Base-by-base conservation (phyloP, 2,113 vertebrate species). In the Coregonus clupeaformis region DNA sequence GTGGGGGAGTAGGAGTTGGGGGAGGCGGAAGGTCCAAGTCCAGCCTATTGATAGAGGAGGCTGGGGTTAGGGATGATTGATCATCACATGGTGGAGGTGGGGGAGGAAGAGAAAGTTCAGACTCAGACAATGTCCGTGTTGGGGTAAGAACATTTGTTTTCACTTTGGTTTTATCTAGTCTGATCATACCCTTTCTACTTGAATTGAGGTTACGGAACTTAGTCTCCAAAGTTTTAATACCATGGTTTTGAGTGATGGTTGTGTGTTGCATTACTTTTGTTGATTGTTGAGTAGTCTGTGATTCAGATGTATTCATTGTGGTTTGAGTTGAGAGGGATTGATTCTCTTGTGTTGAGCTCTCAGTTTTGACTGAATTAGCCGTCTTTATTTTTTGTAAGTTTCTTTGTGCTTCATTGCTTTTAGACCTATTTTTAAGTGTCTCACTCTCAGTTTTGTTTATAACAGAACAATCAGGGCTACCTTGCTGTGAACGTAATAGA, bases 81-180 rank as follows among this genome's bases (percentile, higher is more conserved):
- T 90, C 78, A 69, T 74, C 78, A 76, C 91, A 74, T 24, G 91
- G 87, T 84, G 93, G 93, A 82, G 95, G 94, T 67, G 95, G 94
- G 71, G 95, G 94, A 70, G 96, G 95, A 64, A 94, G 91, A 74
- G 94, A 94, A 68, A 94, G 88, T 71, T 96, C 94, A 62, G 89
- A 77, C 77, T 94, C 94, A 62, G 89, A 85, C 24, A 82, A 74
- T 63, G 84, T 89, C 4, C 80, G 71, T 68, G 92, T 77, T 63
- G 91, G 76, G 2, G 83, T 79, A 42, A 92, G 89, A 71, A 80
- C 87, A 83, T 93, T 90, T 68, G 88, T 88, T 74, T 79, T 80
- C n/a, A 90, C 85, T 82, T 85, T 91, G 70, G 89, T 88, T 85
- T 90, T 88, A 55, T 90, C 82, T 36, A 85, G 30, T 81, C 88